Percentiles rank a stretch among this genome's conserved stretches.
Evolutionary conservation across 2,113 vertebrate species (phyloP).

Genomic region (Mellivora capensis): DNA sequence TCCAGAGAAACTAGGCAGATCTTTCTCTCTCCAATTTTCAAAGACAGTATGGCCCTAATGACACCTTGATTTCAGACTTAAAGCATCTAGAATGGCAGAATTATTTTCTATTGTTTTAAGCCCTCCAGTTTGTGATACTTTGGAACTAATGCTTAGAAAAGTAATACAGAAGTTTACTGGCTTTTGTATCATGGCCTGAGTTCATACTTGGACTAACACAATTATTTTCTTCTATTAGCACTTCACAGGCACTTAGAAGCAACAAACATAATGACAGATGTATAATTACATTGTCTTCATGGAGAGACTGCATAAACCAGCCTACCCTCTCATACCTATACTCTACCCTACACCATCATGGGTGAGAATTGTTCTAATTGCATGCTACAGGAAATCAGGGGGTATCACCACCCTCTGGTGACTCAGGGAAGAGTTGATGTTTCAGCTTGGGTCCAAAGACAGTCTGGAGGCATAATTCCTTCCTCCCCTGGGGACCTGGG

Average conservation of each 20-base stretch:
- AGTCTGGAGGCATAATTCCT: background rate
- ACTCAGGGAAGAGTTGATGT: background rate
- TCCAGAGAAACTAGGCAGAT: background rate
- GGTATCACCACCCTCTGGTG: fast-evolving
- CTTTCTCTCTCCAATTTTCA: background rate
- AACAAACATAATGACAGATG: background rate
- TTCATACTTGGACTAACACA: background rate
- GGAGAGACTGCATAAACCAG: background rate
- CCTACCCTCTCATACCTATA: fast-evolving
- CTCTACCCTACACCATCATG: fast-evolving
- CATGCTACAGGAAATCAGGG: background rate
- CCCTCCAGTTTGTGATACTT: background rate
- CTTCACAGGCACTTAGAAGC: background rate
- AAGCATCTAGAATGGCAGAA: background rate
- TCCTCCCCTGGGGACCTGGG: background rate
- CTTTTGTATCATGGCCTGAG: background rate
- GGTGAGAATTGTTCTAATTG: background rate
- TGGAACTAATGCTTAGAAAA: background rate
- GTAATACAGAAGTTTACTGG: background rate
- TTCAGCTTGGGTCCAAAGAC: background rate
- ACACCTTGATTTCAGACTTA: background rate
- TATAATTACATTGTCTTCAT: background rate
- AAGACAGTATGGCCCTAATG: background rate
- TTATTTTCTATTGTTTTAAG: background rate
- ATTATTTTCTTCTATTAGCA: background rate